Evolutionary conservation across 1,140 invertebrate species (phyloP).

Genomic region (Anoplolepis gracilipes): DNA sequence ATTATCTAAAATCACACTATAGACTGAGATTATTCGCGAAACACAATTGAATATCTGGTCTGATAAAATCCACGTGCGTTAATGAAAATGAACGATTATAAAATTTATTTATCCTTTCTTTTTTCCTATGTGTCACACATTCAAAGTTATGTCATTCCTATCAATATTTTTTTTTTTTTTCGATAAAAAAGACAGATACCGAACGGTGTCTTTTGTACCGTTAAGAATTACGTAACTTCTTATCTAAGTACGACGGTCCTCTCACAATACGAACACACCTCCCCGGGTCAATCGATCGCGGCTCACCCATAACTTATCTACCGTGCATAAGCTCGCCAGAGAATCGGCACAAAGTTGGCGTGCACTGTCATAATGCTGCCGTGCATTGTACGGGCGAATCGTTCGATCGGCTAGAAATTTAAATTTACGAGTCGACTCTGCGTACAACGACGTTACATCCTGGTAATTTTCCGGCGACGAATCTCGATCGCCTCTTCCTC

Average conservation of each 20-base stretch:
- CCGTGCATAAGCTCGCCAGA: constrained; percentile 34
- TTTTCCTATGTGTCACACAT: too few relatives aligned
- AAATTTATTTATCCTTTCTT: too few relatives aligned
- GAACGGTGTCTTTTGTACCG: constrained; percentile 7
- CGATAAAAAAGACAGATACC: too few relatives aligned
- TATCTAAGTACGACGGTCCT: not conserved
- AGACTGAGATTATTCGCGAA: not conserved
- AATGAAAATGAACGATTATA: too few relatives aligned
- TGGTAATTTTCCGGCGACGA: constrained; percentile 74
- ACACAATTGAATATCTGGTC: too few relatives aligned
- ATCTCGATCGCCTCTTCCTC: constrained; percentile 48
- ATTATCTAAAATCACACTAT: not conserved
- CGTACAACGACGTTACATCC: constrained; percentile 29
- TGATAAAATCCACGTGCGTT: too few relatives aligned
- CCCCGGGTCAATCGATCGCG: constrained; percentile 65
- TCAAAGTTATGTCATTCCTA: too few relatives aligned
- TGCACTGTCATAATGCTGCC: constrained; percentile 39
- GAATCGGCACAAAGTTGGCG: constrained; percentile 44
- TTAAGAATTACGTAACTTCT: constrained; percentile 38
- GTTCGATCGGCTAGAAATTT: constrained; percentile 52
- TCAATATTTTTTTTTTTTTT: not conserved
- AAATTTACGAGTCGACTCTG: constrained; percentile 48
- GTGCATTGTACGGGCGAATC: constrained; percentile 51
- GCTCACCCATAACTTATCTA: constrained; percentile 51
- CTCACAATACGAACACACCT: constrained; percentile 8